These are phyloP conservation scores for Osmoderma eremita DNA, from an alignment of 2,888 invertebrate genomes.

Conservation along the genomic window DNA sequence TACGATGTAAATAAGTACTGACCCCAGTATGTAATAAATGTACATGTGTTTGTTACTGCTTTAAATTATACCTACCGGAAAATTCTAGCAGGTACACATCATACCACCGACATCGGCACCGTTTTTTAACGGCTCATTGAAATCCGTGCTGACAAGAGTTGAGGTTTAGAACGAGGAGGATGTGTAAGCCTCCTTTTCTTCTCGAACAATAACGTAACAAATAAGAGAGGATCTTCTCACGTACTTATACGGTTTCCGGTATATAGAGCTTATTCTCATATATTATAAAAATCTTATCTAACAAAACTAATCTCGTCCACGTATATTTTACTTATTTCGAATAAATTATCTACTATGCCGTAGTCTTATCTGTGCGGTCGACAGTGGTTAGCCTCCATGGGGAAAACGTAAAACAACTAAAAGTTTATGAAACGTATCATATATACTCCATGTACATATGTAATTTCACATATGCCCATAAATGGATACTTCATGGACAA, in stretches of 20 bases:
- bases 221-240: slow-evolving; percentile 44
- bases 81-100: too few species aligned
- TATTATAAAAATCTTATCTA: slow-evolving; percentile 52
- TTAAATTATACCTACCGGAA: too few species aligned
- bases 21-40: too few species aligned
- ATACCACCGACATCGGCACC: too few species aligned
- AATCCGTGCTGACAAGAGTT: slow-evolving; percentile 18
- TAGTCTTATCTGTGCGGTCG: neutral
- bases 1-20: too few species aligned
- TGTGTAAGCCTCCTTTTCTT: slow-evolving; percentile 24
- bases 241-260: slow-evolving; percentile 49
- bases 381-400: neutral
- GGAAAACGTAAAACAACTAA: neutral
- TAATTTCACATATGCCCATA: neutral
- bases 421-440: neutral
- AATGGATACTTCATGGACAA: neutral
- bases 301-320: slow-evolving; percentile 51
- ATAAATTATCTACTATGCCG: slow-evolving; percentile 44
- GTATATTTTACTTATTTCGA: slow-evolving; percentile 50
- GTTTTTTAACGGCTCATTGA: slow-evolving; percentile 7
- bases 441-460: neutral
- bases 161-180: slow-evolving; percentile 30
- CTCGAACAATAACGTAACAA: slow-evolving; percentile 36
- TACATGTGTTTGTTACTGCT: too few species aligned
- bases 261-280: slow-evolving; percentile 50